Percentiles rank a stretch among this genome's conserved stretches.
phyloP scores from a whole-genome alignment of 2,113 vertebrate genomes.

The Colaptes auratus region DNA sequence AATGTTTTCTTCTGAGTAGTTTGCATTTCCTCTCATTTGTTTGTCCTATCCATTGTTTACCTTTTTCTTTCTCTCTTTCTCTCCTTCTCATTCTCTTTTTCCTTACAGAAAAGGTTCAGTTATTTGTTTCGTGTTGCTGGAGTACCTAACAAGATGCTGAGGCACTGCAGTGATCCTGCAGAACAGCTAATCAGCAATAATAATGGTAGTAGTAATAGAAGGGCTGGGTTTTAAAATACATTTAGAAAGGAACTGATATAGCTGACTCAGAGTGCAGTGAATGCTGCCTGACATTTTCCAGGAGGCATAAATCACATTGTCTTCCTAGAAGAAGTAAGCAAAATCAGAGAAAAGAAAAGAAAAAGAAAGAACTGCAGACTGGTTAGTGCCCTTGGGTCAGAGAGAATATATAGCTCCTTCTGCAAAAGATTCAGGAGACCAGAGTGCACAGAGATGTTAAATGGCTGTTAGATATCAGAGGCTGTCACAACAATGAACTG shows the following conservation, averaged over 20 bases:
- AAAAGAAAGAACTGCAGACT: background rate
- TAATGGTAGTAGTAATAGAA: background rate
- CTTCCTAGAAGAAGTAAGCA: slow-evolving; percentile 7
- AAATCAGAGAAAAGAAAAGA: background rate
- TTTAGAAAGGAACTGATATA: background rate
- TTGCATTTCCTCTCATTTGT: background rate
- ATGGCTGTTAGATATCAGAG: background rate
- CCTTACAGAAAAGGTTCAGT: background rate
- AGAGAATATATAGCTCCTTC: background rate
- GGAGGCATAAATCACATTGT: background rate
- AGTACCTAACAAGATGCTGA: background rate
- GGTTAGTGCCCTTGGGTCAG: background rate
- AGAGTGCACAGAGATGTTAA: slow-evolving; percentile 3
- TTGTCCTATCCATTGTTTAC: background rate
- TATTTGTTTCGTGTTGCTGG: background rate
- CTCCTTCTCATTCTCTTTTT: background rate
- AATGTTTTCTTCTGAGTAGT: background rate
- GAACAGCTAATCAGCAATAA: background rate
- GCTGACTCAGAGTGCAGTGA: background rate
- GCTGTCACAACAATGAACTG: background rate
- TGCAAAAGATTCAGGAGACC: background rate
- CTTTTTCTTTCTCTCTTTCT: no score
- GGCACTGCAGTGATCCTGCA: background rate
- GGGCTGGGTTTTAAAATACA: background rate
- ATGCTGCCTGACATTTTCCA: background rate